Percentiles rank a stretch among this genome's conserved stretches.
Evolutionary conservation across 1,140 invertebrate genomes (phyloP).

Genomic region (Drosophila pseudoananassae): DNA sequence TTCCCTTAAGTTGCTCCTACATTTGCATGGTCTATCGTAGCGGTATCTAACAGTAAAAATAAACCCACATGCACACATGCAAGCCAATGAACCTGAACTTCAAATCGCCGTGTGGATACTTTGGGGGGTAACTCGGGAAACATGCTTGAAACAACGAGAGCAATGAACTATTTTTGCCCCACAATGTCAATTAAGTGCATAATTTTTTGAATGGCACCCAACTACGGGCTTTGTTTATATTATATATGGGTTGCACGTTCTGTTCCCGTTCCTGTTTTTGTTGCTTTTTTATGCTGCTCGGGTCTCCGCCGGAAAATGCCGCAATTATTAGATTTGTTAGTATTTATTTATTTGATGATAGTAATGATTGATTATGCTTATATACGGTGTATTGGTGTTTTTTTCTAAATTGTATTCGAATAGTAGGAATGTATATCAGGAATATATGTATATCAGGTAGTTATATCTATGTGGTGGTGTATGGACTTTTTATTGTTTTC

Average conservation of each 20-base stretch:
- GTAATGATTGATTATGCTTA: no score
- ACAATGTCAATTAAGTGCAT: constrained; percentile 60
- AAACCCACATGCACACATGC: constrained; percentile 57
- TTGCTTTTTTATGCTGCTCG: constrained; percentile 50
- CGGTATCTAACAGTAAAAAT: constrained; percentile 56
- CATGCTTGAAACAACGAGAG: constrained; percentile 20
- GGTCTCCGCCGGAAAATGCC: constrained; percentile 49
- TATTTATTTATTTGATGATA: no score
- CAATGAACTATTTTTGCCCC: constrained; percentile 20
- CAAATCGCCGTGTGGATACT: constrained; percentile 19
- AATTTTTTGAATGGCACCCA: constrained; percentile 10
- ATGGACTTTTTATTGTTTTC: no score
- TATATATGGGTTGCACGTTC: constrained; percentile 39
- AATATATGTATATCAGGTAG: no score
- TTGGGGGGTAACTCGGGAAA: not conserved
- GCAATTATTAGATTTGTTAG: no score
- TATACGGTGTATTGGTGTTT: no score
- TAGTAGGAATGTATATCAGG: no score
- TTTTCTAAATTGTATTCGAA: no score
- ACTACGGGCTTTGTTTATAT: not conserved
- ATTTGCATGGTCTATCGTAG: constrained; percentile 23
- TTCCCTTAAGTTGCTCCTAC: constrained; percentile 2
- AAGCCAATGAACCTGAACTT: constrained; percentile 80
- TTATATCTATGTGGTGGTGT: no score
- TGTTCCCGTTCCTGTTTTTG: constrained; percentile 34